These are phyloP conservation scores for Neoaliturus tenellus DNA, from an alignment of 2,888 invertebrate species.

Conservation along the genomic window DNA sequence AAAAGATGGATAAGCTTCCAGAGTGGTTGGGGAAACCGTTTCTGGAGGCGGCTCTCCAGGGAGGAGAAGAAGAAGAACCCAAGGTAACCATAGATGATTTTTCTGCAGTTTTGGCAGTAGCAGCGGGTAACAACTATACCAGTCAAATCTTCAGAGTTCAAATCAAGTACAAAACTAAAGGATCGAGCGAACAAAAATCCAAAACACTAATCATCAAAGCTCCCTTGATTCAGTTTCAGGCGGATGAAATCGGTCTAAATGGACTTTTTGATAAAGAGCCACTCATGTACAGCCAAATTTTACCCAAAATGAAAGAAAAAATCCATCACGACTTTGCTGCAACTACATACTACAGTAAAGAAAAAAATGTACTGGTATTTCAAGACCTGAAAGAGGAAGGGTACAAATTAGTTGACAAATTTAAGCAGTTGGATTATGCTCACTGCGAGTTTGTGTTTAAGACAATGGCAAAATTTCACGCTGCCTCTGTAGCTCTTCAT, in stretches of 20 bases:
- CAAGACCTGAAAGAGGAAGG: slow-evolving; percentile 52
- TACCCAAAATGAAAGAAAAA: slow-evolving; percentile 36
- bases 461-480: slow-evolving; percentile 56
- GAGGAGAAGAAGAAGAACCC: slow-evolving; percentile 38
- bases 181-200: background rate
- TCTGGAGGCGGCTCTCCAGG: slow-evolving; percentile 34
- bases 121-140: slow-evolving; percentile 19
- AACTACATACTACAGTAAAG: background rate
- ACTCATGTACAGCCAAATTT: background rate
- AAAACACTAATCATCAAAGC: slow-evolving; percentile 71
- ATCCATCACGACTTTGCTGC: slow-evolving; percentile 10
- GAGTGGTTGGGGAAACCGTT: slow-evolving; percentile 19
- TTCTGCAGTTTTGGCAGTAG: background rate
- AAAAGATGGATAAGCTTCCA: background rate
- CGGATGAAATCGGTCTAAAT: background rate
- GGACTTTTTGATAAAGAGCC: background rate
- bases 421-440: slow-evolving; percentile 46
- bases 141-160: slow-evolving; percentile 28
- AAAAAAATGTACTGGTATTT: slow-evolving; percentile 28
- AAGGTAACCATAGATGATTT: background rate
- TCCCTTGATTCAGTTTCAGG: background rate
- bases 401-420: slow-evolving; percentile 34
- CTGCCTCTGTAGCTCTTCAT: slow-evolving; percentile 25
- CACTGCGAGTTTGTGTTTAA: slow-evolving; percentile 49
- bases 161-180: background rate